Base-by-base conservation (phyloP, 2,113 vertebrate genomes). In the Oxyruncus cristatus region DNA sequence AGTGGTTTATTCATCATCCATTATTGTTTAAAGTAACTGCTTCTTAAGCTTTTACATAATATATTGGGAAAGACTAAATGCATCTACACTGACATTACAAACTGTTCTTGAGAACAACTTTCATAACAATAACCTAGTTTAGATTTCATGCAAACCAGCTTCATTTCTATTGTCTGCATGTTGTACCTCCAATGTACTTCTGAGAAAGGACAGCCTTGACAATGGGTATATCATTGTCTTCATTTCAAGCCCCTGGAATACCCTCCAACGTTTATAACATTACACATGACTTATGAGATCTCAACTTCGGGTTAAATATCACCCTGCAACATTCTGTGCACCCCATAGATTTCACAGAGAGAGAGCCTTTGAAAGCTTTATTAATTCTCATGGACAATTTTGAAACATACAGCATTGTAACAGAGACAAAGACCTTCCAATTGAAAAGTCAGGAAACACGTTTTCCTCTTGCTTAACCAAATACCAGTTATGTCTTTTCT, bases 401-500 rank as follows among this genome's bases (percentile, higher is more conserved):
- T 83, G 44, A 66, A 53, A 12, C 11, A 44, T 33, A 33, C 5
- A 66, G 6, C 27, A 41, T 63, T 28, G 61, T 41, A 39, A 62
- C 11, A 39, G 37, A 37, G 27, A 61, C 44, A 59, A 65, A 73
- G 10, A 30, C 44, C 4, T 88, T 92, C 18, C 24, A 44, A 0
- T 1, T 49, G 28, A 55, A 56, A 59, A 49, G 4, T 24, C 5
- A 22, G 28, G 47, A 76, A 62, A 3, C 2, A 16, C 16, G 6
- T 49, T 87, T 65, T 13, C 42, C 1, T 2, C 35, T 70, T 81
- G n/a, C 9, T 84, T 35, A 72, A 92, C 66, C 1, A 72, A 63
- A 46, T 30, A 5, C 0, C 5, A 2, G 7, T 35, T 58, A 10
- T 35, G 74, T 73, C 3, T 56, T 5, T 0, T 66, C 16, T 6